phyloP scores from a whole-genome alignment of 2,113 vertebrate genomes.

The Atherinomorus stipes region DNA sequence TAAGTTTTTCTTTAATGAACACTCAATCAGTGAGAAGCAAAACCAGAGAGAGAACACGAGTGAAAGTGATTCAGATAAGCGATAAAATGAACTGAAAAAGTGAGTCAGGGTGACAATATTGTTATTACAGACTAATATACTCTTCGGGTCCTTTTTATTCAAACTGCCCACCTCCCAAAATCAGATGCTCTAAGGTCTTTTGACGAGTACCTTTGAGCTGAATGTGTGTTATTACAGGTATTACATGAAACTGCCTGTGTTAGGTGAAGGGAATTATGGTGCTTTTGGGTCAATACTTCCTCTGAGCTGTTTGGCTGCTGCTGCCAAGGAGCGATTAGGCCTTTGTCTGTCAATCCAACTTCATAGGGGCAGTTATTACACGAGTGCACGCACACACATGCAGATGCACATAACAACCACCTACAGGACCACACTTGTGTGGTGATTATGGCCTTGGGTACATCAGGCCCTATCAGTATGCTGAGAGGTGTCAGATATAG shows the following conservation, averaged over 20 bases:
- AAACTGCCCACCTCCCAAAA: constrained; percentile 84
- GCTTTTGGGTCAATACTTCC: constrained; percentile 98
- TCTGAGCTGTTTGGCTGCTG: constrained; percentile 91
- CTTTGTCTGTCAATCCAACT: constrained; percentile 91
- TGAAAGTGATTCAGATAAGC: constrained; percentile 25
- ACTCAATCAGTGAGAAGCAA: too few species aligned
- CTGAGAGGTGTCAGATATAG: constrained; percentile 57
- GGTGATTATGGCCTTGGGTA: constrained; percentile 54
- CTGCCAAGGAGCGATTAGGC: constrained; percentile 89
- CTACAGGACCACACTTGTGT: constrained; percentile 32
- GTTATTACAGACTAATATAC: constrained; percentile 63
- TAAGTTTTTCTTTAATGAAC: too few species aligned
- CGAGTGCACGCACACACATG: constrained; percentile 18
- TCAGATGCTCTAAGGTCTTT: constrained; percentile 87
- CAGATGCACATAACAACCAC: constrained; percentile 37
- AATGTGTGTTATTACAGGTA: constrained; percentile 98
- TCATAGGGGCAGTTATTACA: constrained; percentile 81
- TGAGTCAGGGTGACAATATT: constrained; percentile 39
- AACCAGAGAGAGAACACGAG: constrained; percentile 20
- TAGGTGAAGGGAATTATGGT: constrained; percentile 95
- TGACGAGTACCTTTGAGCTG: constrained; percentile 92
- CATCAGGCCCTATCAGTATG: constrained; percentile 39
- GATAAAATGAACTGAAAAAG: constrained; percentile 32
- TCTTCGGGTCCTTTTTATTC: constrained; percentile 61
- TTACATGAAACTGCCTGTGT: constrained; percentile 98